phyloP scores from a whole-genome alignment of 2,113 vertebrate genomes.

The Indicator indicator region DNA sequence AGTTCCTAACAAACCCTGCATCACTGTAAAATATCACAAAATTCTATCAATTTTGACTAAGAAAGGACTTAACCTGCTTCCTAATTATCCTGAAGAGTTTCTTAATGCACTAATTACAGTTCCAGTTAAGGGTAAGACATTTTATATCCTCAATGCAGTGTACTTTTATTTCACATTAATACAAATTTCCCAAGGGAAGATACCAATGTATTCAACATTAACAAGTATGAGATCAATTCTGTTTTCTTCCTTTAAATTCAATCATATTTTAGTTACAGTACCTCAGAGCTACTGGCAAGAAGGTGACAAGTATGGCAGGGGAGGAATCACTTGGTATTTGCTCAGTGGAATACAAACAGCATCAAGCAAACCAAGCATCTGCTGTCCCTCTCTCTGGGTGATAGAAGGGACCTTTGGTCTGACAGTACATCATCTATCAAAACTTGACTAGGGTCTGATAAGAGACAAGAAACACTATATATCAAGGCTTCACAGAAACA shows the following conservation, averaged over 20 bases:
- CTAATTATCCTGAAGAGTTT: neutral
- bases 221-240: neutral
- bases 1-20: neutral
- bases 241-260: neutral
- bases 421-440: neutral
- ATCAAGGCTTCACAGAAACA: neutral
- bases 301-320: neutral
- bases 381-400: neutral
- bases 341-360: neutral
- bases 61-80: neutral
- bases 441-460: neutral
- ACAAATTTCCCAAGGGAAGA: neutral
- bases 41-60: neutral
- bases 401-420: neutral
- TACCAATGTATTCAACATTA: neutral
- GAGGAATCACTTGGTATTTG: neutral
- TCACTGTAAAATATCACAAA: neutral
- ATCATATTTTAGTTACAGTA: neutral
- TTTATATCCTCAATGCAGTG: neutral
- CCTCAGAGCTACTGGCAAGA: neutral
- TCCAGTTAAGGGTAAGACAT: neutral
- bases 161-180: neutral
- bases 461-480: neutral
- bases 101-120: neutral
- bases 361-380: neutral